phyloP scores from a whole-genome alignment of 2,797 vertebrate species.

The Molossus alvarezi region DNA sequence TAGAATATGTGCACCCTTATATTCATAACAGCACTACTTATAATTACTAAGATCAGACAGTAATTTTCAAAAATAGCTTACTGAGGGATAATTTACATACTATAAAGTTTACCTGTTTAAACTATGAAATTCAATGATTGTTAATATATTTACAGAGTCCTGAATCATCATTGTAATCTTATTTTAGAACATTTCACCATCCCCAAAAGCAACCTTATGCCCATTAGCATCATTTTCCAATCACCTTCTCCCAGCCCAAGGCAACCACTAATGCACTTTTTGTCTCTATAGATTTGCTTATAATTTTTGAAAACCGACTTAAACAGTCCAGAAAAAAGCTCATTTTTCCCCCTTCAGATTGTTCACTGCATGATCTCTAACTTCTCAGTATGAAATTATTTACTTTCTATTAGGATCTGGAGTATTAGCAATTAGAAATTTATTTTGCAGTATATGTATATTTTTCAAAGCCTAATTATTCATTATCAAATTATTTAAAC shows the following conservation, averaged over 20 bases:
- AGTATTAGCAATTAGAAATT: conserved; percentile 20
- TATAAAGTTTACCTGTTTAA: background rate
- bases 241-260: background rate
- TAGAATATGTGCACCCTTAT: too few relatives aligned
- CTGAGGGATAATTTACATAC: background rate
- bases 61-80: background rate
- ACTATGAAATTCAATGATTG: background rate
- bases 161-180: background rate
- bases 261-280: conserved; percentile 44
- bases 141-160: background rate
- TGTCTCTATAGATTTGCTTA: conserved; percentile 68
- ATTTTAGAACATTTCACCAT: conserved; percentile 61
- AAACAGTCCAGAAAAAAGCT: conserved; percentile 53
- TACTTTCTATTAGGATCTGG: conserved; percentile 14
- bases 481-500: conserved; percentile 27
- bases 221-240: conserved; percentile 32
- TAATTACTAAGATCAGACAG: too few relatives aligned
- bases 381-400: conserved; percentile 46
- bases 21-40: too few relatives aligned
- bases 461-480: conserved; percentile 38
- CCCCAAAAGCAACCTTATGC: background rate
- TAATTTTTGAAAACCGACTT: conserved; percentile 72
- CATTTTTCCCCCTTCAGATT: conserved; percentile 5
- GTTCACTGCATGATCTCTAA: background rate
- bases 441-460: background rate